Conservation (phyloP, 2,113 vertebrate genomes). For the Morone chrysops region DNA sequence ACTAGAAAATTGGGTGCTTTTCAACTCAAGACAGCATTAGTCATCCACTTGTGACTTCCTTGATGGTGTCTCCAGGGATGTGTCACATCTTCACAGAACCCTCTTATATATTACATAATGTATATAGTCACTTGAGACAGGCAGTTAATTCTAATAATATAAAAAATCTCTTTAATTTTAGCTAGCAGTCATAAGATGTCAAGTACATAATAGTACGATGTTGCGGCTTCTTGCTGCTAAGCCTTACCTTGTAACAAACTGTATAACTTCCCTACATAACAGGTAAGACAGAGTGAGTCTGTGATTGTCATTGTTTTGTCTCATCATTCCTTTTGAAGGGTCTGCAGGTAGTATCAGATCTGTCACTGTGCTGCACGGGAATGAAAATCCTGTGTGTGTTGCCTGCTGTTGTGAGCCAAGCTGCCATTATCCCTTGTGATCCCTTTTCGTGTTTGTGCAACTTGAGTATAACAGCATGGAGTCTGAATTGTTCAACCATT, state of each 20-base stretch:
- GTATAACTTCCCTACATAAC: neutral
- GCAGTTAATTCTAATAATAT: neutral
- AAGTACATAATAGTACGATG: neutral
- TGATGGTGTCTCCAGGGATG: slow-evolving; percentile 5
- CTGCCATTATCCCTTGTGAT: slow-evolving; percentile 37
- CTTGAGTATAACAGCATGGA: slow-evolving; percentile 51
- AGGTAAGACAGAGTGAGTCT: slow-evolving; percentile 25
- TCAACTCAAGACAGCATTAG: slow-evolving; percentile 27
- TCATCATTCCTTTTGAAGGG: slow-evolving; percentile 10
- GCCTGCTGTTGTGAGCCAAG: slow-evolving; percentile 29
- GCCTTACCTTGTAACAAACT: neutral
- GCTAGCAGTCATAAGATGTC: neutral
- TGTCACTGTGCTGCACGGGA: slow-evolving; percentile 60
- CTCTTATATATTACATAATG: neutral
- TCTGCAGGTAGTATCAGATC: slow-evolving; percentile 36
- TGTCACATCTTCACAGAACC: slow-evolving; percentile 6
- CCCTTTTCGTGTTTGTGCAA: slow-evolving; percentile 47
- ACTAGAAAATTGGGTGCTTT: slow-evolving; percentile 20
- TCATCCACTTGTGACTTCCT: slow-evolving; percentile 29
- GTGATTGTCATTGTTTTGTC: slow-evolving; percentile 26
- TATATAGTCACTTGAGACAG: slow-evolving; percentile 1
- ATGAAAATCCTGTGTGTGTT: slow-evolving; percentile 57
- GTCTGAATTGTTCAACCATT: slow-evolving; percentile 1
- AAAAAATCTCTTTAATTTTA: neutral
- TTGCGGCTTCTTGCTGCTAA: neutral